Evolutionary conservation across 1,140 invertebrate genomes (phyloP).

Genomic region (Stegodyphus mimosarum): DNA sequence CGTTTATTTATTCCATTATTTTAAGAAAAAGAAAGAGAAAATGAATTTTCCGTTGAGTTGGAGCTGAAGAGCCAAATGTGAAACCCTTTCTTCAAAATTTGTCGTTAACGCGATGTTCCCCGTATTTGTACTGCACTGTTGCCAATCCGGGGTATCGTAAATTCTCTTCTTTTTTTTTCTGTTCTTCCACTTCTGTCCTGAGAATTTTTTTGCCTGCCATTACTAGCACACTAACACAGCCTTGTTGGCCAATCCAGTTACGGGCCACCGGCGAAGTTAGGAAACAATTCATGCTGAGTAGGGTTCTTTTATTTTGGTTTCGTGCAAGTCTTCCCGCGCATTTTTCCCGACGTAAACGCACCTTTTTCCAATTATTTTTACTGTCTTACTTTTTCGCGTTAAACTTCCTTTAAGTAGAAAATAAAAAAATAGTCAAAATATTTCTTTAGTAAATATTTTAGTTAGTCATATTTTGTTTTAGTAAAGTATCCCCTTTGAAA

Average conservation of each 20-base stretch:
- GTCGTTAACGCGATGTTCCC: background rate
- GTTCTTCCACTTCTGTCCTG: background rate
- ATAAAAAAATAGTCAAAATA: too few species aligned
- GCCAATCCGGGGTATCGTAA: slow-evolving; percentile 5
- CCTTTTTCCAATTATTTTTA: too few species aligned
- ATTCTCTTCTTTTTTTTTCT: background rate
- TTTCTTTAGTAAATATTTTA: too few species aligned
- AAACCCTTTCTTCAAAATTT: background rate
- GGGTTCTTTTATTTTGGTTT: too few species aligned
- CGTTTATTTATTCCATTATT: too few species aligned
- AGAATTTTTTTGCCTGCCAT: background rate
- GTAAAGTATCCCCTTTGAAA: too few species aligned
- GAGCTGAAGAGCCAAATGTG: background rate
- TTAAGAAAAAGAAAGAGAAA: background rate
- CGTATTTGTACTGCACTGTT: slow-evolving; percentile 4
- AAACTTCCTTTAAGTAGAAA: too few species aligned
- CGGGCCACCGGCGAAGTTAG: background rate
- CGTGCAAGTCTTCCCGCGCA: too few species aligned
- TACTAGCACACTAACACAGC: background rate
- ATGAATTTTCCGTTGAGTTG: background rate
- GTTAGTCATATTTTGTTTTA: too few species aligned
- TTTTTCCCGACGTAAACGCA: too few species aligned
- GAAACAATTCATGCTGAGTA: slow-evolving; percentile 4
- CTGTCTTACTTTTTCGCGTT: too few species aligned
- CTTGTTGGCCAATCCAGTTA: slow-evolving; percentile 15